These are phyloP conservation scores for Tiphia femorata DNA, from an alignment of 2,888 invertebrate genomes.

Conservation along the genomic window DNA sequence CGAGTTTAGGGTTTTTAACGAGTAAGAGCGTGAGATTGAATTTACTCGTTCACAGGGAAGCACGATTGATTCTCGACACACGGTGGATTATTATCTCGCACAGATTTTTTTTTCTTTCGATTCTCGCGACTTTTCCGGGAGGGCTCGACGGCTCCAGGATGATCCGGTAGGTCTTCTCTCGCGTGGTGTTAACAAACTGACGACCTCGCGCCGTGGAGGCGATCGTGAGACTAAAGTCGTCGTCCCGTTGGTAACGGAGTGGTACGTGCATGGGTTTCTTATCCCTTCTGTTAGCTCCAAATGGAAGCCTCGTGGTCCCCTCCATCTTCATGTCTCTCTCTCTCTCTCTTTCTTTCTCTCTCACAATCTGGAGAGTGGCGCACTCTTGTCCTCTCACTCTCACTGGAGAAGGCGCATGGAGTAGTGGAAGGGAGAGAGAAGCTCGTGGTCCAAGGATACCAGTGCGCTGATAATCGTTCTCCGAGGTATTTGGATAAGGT, in stretches of 20 bases:
- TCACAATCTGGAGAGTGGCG: no score
- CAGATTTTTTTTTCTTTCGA: no score
- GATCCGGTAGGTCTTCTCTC: constrained; percentile 17
- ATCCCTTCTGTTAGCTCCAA: constrained; percentile 58
- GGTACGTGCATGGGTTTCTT: constrained; percentile 64
- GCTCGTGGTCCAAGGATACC: not conserved
- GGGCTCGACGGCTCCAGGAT: constrained; percentile 4
- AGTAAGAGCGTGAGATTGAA: no score
- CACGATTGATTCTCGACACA: no score
- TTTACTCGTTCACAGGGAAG: no score
- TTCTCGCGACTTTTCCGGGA: no score
- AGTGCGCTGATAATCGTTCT: no score
- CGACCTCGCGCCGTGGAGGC: constrained; percentile 58
- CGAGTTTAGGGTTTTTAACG: no score
- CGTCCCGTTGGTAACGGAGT: constrained; percentile 55
- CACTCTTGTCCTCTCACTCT: constrained; percentile 3
- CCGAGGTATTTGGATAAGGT: no score
- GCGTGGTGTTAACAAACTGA: no score
- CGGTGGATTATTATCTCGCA: no score
- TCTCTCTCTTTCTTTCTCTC: constrained; percentile 20
- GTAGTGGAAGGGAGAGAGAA: not conserved
- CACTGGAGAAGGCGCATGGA: not conserved
- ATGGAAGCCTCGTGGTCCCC: constrained; percentile 18
- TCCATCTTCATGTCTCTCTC: constrained; percentile 17
- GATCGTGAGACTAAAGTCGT: constrained; percentile 65